phyloP scores from a whole-genome alignment of 2,113 vertebrate species.

The Malaclemys terrapin region DNA sequence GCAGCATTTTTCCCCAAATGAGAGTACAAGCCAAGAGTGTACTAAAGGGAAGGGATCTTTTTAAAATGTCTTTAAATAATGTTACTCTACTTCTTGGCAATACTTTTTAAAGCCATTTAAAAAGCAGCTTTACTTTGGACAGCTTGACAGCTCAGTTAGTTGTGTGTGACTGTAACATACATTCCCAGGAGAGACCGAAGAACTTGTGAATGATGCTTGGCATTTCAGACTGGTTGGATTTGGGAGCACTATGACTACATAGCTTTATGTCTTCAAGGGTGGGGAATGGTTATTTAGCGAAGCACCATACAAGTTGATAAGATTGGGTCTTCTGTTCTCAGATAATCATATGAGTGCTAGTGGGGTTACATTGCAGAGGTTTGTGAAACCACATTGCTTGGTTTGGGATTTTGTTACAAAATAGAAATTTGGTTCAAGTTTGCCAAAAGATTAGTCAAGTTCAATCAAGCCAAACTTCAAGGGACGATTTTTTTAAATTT shows the following conservation, averaged over 20 bases:
- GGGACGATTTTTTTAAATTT: constrained; percentile 6
- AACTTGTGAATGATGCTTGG: neutral
- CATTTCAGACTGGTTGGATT: neutral
- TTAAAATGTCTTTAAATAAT: constrained; percentile 71
- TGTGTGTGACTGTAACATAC: neutral
- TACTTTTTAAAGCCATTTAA: constrained; percentile 56
- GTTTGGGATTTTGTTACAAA: neutral
- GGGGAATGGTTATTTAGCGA: neutral
- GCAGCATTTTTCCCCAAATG: neutral
- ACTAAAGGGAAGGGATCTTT: constrained; percentile 38
- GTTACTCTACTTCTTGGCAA: constrained; percentile 59
- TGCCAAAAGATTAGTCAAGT: neutral
- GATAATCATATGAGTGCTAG: neutral
- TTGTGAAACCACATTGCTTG: neutral
- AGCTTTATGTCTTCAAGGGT: neutral
- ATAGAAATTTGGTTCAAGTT: neutral
- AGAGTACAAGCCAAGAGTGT: constrained; percentile 52
- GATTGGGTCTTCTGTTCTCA: neutral
- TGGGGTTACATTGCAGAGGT: neutral
- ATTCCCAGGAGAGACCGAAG: neutral
- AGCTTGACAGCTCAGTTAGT: neutral
- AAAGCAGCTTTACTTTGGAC: constrained; percentile 16
- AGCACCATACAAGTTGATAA: neutral
- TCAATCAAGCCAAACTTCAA: neutral
- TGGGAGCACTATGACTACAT: neutral